phyloP scores from a whole-genome alignment of 2,113 vertebrate species.

The Alethe castanea region DNA sequence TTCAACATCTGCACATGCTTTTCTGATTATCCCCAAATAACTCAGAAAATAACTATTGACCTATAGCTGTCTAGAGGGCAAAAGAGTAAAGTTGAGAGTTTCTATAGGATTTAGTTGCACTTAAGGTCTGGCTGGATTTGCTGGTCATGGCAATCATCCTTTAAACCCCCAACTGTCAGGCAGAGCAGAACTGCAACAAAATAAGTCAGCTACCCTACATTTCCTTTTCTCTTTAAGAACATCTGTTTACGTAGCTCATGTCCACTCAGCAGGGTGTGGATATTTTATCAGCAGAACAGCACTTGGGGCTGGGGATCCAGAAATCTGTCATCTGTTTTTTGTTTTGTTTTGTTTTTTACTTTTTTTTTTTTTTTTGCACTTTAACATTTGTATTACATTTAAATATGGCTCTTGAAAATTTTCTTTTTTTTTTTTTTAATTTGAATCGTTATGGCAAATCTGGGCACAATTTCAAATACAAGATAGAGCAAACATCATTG shows the following conservation, averaged over 20 bases:
- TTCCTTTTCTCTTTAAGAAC: slow-evolving; percentile 56
- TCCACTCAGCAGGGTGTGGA: slow-evolving; percentile 28
- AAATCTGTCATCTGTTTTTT: not conserved
- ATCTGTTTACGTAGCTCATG: slow-evolving; percentile 67
- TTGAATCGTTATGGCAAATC: not conserved
- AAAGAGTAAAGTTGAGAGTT: slow-evolving; percentile 72
- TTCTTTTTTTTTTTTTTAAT: not conserved
- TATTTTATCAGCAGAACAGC: slow-evolving; percentile 48
- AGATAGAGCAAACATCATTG: not conserved
- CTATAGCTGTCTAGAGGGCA: slow-evolving; percentile 52
- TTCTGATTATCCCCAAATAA: slow-evolving; percentile 64
- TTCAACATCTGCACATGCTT: slow-evolving; percentile 58
- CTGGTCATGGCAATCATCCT: slow-evolving; percentile 56
- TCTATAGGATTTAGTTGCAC: slow-evolving; percentile 74
- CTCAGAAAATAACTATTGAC: slow-evolving; percentile 67
- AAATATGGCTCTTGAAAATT: not conserved
- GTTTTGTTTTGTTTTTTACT: too few relatives aligned
- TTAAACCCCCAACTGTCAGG: slow-evolving; percentile 68
- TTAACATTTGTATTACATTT: not conserved
- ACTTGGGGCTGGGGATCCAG: not conserved
- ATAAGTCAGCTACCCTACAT: slow-evolving; percentile 68
- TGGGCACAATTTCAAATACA: not conserved
- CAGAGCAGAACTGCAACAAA: slow-evolving; percentile 68
- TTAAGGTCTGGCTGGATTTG: slow-evolving; percentile 68
- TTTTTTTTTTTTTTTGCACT: not conserved